Evolutionary conservation across 2,797 vertebrate species (phyloP), one percentile per base, ranked within the genome.

Genomic region (Babyrousa celebensis): DNA sequence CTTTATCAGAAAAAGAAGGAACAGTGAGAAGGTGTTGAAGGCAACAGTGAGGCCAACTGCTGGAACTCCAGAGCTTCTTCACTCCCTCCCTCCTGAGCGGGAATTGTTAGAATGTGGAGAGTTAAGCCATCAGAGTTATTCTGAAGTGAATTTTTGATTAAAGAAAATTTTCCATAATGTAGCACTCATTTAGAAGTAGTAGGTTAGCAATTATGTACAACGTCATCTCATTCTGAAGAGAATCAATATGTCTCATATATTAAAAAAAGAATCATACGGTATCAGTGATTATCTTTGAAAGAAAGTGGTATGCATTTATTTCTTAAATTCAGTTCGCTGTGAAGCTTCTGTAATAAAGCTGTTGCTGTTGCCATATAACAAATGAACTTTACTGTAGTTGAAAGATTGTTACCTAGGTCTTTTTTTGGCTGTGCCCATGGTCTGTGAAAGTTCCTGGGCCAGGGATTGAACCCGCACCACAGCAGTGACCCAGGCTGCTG

Each of bases 101-200:
- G 32, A 60, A 18, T 77, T 83, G 54, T 21, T 86, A 32, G 78
- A 63, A 74, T 7, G 8, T 63, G 29, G 11, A 89, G 58, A 93
- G 12, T 92, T 90, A 8, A 78, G 3, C 11, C 65, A 12, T 80
- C 6, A 60, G 21, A 80, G 67, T 79, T 89, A 77, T 12, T 21
- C 0, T 54, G 7, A 97, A 40, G 11, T 87, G 25, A 67, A 62
- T 79, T 78, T 56, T 85, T 74, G 96, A 89, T 91, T 62, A 91
- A 60, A 86, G 27, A 85, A 95, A 48, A 54, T 14, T 48, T 87
- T 77, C 12, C 12, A 63, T 74, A 71, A 77, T 90, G 21, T 54
- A 58, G 36, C 36, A 78, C 85, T 85, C 20, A 77, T 16, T 62
- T 88, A 56, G 32, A 74, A 77, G 74, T 21, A 89, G 7, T 6